These are phyloP conservation scores for Leptoclinus maculatus DNA, from an alignment of 2,797 vertebrate genomes.

Conservation along the genomic window DNA sequence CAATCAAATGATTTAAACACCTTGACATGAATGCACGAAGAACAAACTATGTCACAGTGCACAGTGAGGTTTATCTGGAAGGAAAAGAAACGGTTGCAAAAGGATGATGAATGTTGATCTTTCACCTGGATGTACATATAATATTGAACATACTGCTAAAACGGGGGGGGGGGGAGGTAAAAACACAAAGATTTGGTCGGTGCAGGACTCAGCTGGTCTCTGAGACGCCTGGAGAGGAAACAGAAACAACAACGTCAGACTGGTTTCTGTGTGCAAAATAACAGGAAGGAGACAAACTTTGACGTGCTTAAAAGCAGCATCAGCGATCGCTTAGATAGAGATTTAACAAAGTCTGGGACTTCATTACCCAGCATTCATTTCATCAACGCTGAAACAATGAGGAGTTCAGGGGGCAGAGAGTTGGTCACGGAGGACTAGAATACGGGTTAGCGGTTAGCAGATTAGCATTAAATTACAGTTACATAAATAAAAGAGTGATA, in stretches of 20 bases:
- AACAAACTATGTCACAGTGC: background rate
- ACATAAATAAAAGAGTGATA: background rate
- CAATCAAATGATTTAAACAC: background rate
- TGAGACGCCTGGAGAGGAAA: constrained; percentile 59
- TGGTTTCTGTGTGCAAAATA: constrained; percentile 50
- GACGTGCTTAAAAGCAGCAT: background rate
- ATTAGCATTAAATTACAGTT: background rate
- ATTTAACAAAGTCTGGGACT: background rate
- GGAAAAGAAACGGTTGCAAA: background rate
- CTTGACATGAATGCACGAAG: background rate
- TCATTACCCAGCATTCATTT: background rate
- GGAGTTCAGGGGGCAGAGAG: background rate
- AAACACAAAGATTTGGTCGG: background rate
- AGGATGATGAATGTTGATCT: constrained; percentile 37
- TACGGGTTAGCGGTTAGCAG: background rate
- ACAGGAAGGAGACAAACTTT: background rate
- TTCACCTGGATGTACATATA: constrained; percentile 48
- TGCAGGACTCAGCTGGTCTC: constrained; percentile 75
- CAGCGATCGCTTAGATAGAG: background rate
- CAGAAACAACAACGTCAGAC: constrained; percentile 31
- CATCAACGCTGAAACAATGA: background rate
- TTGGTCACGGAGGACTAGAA: no score
- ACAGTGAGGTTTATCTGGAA: background rate
- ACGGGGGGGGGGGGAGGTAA: background rate
- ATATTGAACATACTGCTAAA: constrained; percentile 32